phyloP scores from a whole-genome alignment of 2,113 vertebrate species.

The Scortum barcoo region DNA sequence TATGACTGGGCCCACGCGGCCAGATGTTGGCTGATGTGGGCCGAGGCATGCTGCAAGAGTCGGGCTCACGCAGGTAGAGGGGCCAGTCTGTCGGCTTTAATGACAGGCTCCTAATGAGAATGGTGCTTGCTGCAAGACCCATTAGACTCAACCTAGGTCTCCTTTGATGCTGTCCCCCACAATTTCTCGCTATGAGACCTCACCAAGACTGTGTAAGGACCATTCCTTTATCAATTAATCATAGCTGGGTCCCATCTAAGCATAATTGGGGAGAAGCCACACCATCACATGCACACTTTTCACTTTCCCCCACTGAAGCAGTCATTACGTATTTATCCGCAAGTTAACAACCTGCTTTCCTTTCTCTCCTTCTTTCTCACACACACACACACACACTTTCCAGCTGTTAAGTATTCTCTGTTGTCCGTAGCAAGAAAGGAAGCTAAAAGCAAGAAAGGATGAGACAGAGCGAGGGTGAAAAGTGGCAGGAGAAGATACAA shows the following conservation, averaged over 20 bases:
- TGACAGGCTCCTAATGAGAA: slow-evolving; percentile 96
- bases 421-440: slow-evolving; percentile 48
- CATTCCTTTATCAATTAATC: slow-evolving; percentile 99
- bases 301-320: slow-evolving; percentile 86
- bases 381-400: slow-evolving; percentile 71
- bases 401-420: slow-evolving; percentile 70
- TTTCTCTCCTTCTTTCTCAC: slow-evolving; percentile 65
- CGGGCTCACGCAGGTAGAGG: slow-evolving; percentile 89
- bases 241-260: slow-evolving; percentile 94
- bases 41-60: slow-evolving; percentile 75
- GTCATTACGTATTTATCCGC: slow-evolving; percentile 99
- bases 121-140: slow-evolving; percentile 91
- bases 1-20: slow-evolving; percentile 65
- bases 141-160: slow-evolving; percentile 95
- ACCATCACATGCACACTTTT: slow-evolving; percentile 90
- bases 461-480: slow-evolving; percentile 43
- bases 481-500: slow-evolving; percentile 49
- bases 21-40: slow-evolving; percentile 82
- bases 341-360: slow-evolving; percentile 92
- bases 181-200: slow-evolving; percentile 86
- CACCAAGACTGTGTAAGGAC: slow-evolving; percentile 92
- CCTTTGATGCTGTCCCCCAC: slow-evolving; percentile 97
- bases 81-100: slow-evolving; percentile 90
- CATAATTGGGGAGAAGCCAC: slow-evolving; percentile 98
- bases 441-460: slow-evolving; percentile 51